Evolutionary conservation across 2,113 vertebrate species (phyloP).

Genomic region (Mesocricetus auratus): DNA sequence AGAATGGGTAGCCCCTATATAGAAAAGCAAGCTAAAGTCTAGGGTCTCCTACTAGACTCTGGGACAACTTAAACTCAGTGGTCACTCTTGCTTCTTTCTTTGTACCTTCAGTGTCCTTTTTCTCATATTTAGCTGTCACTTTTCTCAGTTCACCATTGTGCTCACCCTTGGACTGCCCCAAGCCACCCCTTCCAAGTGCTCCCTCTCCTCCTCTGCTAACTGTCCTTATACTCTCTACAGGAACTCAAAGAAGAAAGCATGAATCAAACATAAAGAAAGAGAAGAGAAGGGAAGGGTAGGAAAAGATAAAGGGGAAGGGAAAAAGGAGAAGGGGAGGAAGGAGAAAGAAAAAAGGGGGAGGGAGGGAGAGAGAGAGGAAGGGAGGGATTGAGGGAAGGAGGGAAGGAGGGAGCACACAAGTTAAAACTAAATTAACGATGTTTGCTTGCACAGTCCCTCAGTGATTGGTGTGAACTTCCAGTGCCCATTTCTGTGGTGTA

Average conservation of each 20-base stretch:
- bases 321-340: not conserved
- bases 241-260: not conserved
- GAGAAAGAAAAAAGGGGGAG: not conserved
- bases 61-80: not conserved
- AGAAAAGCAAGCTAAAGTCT: slow-evolving; percentile 49
- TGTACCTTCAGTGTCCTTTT: slow-evolving; percentile 24
- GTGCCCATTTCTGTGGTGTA: slow-evolving; percentile 56
- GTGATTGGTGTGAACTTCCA: slow-evolving; percentile 62
- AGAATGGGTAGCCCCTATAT: not conserved
- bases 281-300: not conserved
- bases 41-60: not conserved
- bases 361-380: rapidly evolving
- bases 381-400: rapidly evolving
- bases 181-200: not conserved
- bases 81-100: slow-evolving; percentile 37
- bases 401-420: not conserved
- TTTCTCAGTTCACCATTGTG: slow-evolving; percentile 51
- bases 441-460: not conserved
- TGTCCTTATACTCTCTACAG: not conserved
- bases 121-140: not conserved
- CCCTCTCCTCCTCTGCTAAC: not conserved
- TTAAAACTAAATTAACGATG: not conserved
- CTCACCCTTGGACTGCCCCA: not conserved
- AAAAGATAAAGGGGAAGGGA: not conserved
- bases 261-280: not conserved